A percentile compares a stretch with the other conserved stretches of the same genome.
These are phyloP conservation scores for Syrista parreyssii DNA, from an alignment of 2,888 invertebrate species.

Conservation along the genomic window DNA sequence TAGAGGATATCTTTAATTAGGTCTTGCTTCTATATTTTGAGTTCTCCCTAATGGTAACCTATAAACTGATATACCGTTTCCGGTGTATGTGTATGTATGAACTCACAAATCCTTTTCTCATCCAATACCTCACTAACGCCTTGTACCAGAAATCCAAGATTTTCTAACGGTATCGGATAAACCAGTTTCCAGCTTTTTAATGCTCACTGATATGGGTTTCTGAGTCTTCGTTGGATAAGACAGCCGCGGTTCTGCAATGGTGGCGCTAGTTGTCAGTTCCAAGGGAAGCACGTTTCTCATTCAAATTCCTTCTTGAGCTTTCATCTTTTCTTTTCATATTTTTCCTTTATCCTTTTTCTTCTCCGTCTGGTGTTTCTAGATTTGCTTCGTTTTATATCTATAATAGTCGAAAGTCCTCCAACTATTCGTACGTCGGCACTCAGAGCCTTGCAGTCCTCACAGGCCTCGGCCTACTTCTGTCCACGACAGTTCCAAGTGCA, in stretches of 20 bases:
- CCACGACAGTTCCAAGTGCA: conserved; percentile 12
- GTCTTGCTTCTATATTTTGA: background rate
- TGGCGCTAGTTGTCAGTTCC: background rate
- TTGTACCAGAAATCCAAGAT: too few species aligned
- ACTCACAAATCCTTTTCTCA: too few species aligned
- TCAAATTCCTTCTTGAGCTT: background rate
- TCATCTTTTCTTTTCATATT: background rate
- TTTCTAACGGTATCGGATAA: too few species aligned
- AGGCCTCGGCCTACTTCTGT: conserved; percentile 32
- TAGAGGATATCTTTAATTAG: background rate
- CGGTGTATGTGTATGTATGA: too few species aligned
- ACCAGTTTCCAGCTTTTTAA: too few species aligned
- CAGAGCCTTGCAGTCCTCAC: conserved; percentile 14
- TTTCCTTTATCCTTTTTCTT: background rate
- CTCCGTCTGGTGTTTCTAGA: background rate
- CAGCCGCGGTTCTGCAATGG: background rate
- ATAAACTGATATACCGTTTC: background rate
- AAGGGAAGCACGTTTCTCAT: background rate
- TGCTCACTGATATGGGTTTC: too few species aligned
- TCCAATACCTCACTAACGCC: too few species aligned
- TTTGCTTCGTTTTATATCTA: background rate
- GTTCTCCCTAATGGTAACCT: background rate
- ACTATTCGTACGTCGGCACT: background rate
- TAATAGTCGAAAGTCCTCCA: background rate
- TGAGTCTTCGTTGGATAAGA: too few species aligned